Evolutionary conservation across 2,113 vertebrate species (phyloP), one percentile per base, ranked within the genome.

Genomic region (Nyctereutes procyonoides): DNA sequence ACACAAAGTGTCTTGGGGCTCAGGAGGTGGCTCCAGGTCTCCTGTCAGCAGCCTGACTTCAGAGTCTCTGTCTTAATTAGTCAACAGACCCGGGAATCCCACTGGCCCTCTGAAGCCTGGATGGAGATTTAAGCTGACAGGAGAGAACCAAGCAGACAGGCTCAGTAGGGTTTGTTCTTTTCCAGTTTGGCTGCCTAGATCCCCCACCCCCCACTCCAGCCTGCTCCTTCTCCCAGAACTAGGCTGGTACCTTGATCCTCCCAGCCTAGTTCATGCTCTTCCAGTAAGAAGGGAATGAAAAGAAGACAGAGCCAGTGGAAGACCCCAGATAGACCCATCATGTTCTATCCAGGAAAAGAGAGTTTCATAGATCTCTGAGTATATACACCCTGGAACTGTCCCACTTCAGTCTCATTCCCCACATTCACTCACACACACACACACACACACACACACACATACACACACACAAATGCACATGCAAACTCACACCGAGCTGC

Each of bases 221-320:
- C 30, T n/a, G 65, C 16, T n/a, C 32, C 65, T 69, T 69, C 63
- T 60, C 90, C 14, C 55, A 76, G 10, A 69, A 86, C 30, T 88
- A 20, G 0, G 3, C 92, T 96, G 48, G 79, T 69, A 4, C 89
- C 96, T 4, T 0, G 2, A 97, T 87, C 17, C 55, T 96, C 91
- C 89, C 38, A 93, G 84, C 80, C 93, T 97, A 91, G 97, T 97
- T 89, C 73, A 26, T 60, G 13, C 1, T 55, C 67, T 93, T 88
- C 93, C 81, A 92, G 43, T n/a, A 30, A 87, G 73, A 91, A 96
- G 63, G 35, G 63, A 73, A 84, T 94, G 48, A 92, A 90, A 86
- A 88, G 93, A 48, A 76, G 96, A 96, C 0, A 0, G 97, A 93
- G 76, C 90, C 80, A 80, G 86, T 0, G 4, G 97, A 97, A 98